These are phyloP conservation scores for Leptinotarsa rubiginosa DNA, from an alignment of 2,888 invertebrate genomes.

Conservation along the genomic window DNA sequence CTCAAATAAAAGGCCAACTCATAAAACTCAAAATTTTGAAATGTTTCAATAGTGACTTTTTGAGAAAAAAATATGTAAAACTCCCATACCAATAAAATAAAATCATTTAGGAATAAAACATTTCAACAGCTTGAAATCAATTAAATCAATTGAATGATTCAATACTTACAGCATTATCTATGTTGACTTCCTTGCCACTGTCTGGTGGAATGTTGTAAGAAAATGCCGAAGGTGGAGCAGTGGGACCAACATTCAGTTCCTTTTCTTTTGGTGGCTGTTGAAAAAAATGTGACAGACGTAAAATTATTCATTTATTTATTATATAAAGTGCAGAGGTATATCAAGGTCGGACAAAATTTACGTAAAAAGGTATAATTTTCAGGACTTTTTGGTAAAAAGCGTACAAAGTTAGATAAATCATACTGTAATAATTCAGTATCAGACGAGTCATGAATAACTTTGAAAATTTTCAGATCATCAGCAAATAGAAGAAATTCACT, in stretches of 20 bases:
- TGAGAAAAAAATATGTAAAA: not conserved
- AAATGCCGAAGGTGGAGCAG: conserved; percentile 64
- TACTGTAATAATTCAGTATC: too few relatives aligned
- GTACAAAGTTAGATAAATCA: too few relatives aligned
- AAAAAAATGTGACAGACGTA: not conserved
- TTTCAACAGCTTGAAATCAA: not conserved
- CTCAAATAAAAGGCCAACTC: conserved; percentile 36
- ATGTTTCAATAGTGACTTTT: not conserved
- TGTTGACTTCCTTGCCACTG: conserved; percentile 74
- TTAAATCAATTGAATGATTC: conserved; percentile 3
- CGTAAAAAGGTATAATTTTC: too few relatives aligned
- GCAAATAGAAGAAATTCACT: too few relatives aligned
- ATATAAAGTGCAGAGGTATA: too few relatives aligned
- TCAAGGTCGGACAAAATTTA: too few relatives aligned
- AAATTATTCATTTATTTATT: too few relatives aligned
- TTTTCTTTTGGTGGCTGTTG: conserved; percentile 47
- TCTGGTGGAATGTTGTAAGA: conserved; percentile 79
- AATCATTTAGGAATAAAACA: not conserved
- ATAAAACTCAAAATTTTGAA: not conserved
- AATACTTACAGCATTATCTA: conserved; percentile 69
- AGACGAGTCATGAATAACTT: too few relatives aligned
- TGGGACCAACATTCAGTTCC: conserved; percentile 49
- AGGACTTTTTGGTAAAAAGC: too few relatives aligned
- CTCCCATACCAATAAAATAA: not conserved
- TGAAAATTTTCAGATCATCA: too few relatives aligned